A percentile compares a stretch with the other conserved stretches of the same genome.
Evolutionary conservation across 2,113 vertebrate species (phyloP).

Genomic region (Neomonachus schauinslandi): DNA sequence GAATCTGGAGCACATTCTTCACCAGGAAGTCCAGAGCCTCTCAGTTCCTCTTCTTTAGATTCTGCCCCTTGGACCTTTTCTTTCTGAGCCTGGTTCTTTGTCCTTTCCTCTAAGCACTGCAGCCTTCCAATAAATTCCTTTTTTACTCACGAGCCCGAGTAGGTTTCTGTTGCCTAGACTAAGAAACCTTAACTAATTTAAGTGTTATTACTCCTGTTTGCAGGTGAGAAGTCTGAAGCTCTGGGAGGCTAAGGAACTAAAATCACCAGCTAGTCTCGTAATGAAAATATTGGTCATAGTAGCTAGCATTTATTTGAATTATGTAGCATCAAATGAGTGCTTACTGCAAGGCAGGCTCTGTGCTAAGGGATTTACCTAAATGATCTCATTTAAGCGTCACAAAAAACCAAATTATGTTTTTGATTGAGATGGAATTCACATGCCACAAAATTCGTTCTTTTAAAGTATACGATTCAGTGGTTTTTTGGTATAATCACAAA

Average conservation of each 20-base stretch:
- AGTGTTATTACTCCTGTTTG: not conserved
- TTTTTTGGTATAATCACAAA: constrained; percentile 27
- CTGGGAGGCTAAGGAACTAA: not conserved
- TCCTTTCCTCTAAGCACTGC: not conserved
- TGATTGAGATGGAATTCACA: not conserved
- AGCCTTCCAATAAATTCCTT: not conserved
- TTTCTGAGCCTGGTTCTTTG: not conserved
- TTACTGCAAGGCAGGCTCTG: not conserved
- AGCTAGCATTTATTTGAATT: not conserved
- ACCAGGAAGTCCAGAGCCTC: not conserved
- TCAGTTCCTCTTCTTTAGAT: not conserved
- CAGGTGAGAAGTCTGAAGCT: not conserved
- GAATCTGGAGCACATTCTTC: not conserved
- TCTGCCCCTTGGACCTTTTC: not conserved
- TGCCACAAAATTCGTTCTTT: not conserved
- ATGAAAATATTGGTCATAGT: not conserved
- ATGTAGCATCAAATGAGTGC: not conserved
- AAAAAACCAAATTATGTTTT: not conserved
- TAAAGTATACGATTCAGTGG: not conserved
- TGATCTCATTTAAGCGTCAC: constrained; percentile 20
- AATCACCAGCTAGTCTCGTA: not conserved
- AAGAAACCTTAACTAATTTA: constrained; percentile 27
- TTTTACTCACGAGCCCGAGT: not conserved
- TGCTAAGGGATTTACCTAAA: not conserved
- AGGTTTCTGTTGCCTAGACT: not conserved